These are phyloP conservation scores for Cervus canadensis DNA, from an alignment of 2,113 vertebrate genomes.

Conservation along the genomic window DNA sequence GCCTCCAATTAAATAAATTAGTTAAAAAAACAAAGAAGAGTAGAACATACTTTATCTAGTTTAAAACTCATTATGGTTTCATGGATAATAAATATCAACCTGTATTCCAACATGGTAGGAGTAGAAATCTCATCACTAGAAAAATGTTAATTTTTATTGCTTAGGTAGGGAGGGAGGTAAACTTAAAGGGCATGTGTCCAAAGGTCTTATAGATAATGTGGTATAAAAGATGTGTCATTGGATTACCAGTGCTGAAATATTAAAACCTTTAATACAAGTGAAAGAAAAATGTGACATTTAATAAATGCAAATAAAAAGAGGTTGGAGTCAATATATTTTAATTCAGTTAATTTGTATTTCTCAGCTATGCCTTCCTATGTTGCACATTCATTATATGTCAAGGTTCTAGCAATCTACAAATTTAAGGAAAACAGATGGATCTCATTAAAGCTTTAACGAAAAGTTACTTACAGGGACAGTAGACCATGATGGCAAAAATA, in stretches of 20 bases:
- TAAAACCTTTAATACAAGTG: background rate
- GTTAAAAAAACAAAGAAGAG: background rate
- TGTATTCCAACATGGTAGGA: background rate
- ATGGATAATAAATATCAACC: background rate
- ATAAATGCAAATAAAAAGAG: background rate
- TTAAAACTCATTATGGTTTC: background rate
- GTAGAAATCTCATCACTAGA: background rate
- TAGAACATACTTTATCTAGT: background rate
- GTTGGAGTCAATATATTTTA: background rate
- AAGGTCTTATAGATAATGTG: background rate
- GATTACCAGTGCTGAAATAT: background rate
- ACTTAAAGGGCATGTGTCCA: background rate
- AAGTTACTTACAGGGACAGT: background rate
- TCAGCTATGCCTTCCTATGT: background rate
- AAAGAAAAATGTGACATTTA: slow-evolving; percentile 2
- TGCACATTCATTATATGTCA: background rate
- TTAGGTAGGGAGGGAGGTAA: background rate
- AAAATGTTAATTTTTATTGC: slow-evolving; percentile 4
- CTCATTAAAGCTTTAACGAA: background rate
- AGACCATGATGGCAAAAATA: background rate
- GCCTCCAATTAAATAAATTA: background rate
- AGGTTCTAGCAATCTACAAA: background rate
- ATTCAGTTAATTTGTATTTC: background rate
- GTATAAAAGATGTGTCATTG: background rate
- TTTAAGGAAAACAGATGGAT: background rate